phyloP scores from a whole-genome alignment of 1,140 invertebrate species.

The Trachymyrmex septentrionalis region DNA sequence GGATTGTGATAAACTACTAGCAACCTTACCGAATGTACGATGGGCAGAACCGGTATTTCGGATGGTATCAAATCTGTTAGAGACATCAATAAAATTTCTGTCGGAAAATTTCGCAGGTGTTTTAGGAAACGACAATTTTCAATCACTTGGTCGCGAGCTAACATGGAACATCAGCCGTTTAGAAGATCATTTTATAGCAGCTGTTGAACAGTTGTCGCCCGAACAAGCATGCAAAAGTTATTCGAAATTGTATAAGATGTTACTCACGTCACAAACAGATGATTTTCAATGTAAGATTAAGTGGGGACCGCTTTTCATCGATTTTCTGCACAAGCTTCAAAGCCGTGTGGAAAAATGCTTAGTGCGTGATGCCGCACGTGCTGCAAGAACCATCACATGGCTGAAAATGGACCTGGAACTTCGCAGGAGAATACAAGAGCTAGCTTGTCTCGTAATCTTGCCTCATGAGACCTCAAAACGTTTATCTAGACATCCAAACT shows the following conservation, averaged over 20 bases:
- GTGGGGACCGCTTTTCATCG: constrained; percentile 85
- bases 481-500: constrained; percentile 83
- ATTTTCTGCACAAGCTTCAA: constrained; percentile 84
- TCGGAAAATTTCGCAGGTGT: constrained; percentile 90
- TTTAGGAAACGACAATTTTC: constrained; percentile 89
- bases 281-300: constrained; percentile 81
- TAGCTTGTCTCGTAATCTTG: constrained; percentile 87
- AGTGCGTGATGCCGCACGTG: constrained; percentile 88
- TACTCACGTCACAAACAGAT: constrained; percentile 75
- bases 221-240: constrained; percentile 92
- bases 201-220: constrained; percentile 88
- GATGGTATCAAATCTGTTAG: constrained; percentile 89
- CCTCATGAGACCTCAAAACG: constrained; percentile 83
- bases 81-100: constrained; percentile 89
- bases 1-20: constrained; percentile 90
- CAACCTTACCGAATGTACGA: constrained; percentile 89
- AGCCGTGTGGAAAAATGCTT: constrained; percentile 89
- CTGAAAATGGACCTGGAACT: constrained; percentile 89
- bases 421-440: constrained; percentile 88
- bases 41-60: constrained; percentile 91
- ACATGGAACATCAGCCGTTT: constrained; percentile 90
- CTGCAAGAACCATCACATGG: constrained; percentile 89
- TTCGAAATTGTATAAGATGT: constrained; percentile 85
- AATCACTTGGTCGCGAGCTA: constrained; percentile 89
- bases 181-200: constrained; percentile 89